Base-by-base conservation (phyloP, 2,113 vertebrate genomes). In the Cyrtonyx montezumae region DNA sequence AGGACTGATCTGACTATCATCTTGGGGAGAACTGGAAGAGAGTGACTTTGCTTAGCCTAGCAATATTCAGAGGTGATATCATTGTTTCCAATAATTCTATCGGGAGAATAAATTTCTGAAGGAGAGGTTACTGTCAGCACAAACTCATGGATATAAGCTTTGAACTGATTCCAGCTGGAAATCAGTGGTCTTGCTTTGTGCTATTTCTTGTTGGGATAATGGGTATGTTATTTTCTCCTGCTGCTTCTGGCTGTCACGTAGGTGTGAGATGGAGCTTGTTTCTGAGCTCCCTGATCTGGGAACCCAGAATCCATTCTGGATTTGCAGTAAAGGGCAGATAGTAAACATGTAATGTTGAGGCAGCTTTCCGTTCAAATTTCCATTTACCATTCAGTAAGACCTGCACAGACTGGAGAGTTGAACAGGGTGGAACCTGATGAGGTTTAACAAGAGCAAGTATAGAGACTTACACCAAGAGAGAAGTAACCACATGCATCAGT, bases 1-100 rank as follows among this genome's bases (percentile, higher is more conserved):
- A 84, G 48, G 34, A 65, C 65, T 68, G 40, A 36, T 84, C 69
- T 65, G 69, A 86, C 61, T 71, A 3, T 79, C 88, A 70, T 78
- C 65, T 25, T 58, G 68, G 74, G 42, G 51, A 40, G 37, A 75
- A 51, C 34, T 51, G 48, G 59, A 84, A 82, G 69, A 79, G 40
- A 28, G 23, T 63, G 67, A 59, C 67, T 95, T 53, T 94, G 94
- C 91, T 95, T 95, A 95, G 84, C 91, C 40, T 68, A 76, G 89
- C 87, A 94, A 71, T 71, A 94, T 87, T 89, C 62, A 56, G 70
- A 84, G 74, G 70, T 84, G 84, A 84, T 87, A 81, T 91, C 69
- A 92, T 68, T 84, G 48, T 61, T 91, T 84, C 87, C 74, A 68
- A 65, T 95, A 92, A 95, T 93, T 92, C 81, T 91, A 61, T 81